Evolutionary conservation across 2,888 invertebrate genomes (phyloP).

Genomic region (Neocrepidodera transversa): DNA sequence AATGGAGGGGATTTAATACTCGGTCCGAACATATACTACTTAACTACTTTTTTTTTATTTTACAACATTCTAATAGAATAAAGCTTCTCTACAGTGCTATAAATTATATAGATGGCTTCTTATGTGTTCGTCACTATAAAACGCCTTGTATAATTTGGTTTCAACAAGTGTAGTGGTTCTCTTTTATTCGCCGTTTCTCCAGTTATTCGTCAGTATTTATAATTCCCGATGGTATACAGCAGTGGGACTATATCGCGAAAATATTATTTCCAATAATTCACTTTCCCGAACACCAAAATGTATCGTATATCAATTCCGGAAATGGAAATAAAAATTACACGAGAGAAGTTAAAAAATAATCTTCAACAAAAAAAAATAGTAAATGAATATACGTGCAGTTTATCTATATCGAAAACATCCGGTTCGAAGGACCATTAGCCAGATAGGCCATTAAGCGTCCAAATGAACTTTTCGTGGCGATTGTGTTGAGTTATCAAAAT

Average conservation of each 20-base stretch:
- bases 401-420: neutral
- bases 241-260: constrained; percentile 6
- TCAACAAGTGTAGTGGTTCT: constrained; percentile 9
- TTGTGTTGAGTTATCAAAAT: constrained; percentile 49
- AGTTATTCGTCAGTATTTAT: constrained; percentile 1
- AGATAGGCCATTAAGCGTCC: constrained; percentile 32
- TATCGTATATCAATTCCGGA: too few species aligned
- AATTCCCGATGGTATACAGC: constrained; percentile 4
- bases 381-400: too few species aligned
- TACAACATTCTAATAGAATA: too few species aligned
- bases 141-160: too few species aligned
- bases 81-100: too few species aligned
- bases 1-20: too few species aligned
- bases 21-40: too few species aligned
- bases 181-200: neutral
- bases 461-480: constrained; percentile 34
- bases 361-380: too few species aligned
- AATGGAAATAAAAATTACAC: too few species aligned
- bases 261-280: constrained; percentile 10
- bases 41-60: too few species aligned
- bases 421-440: constrained; percentile 32
- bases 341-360: neutral
- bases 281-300: neutral
- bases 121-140: too few species aligned
- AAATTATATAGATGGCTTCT: too few species aligned